Conservation (phyloP, 2,113 vertebrate species). For the Puffinus mauretanicus region DNA sequence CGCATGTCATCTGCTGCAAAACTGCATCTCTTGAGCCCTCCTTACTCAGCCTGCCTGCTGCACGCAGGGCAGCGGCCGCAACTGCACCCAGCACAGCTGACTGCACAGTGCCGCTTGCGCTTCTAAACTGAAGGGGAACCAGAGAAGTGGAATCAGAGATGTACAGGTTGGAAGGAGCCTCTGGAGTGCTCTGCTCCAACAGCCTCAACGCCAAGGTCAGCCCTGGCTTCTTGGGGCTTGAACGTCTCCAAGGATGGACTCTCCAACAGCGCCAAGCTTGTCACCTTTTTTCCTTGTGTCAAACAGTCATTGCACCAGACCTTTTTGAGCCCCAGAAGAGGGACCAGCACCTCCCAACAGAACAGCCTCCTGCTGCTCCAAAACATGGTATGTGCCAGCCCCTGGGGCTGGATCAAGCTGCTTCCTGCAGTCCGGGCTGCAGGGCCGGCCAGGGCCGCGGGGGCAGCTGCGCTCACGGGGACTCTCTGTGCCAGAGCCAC, state of each 20-base stretch:
- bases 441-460: fast-evolving
- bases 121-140: neutral
- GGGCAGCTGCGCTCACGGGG: fast-evolving
- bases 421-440: neutral
- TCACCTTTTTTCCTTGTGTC: neutral
- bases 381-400: fast-evolving
- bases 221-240: neutral
- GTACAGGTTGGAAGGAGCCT: fast-evolving
- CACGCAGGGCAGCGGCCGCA: fast-evolving
- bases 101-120: fast-evolving
- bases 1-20: neutral
- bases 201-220: fast-evolving
- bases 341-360: neutral
- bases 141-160: fast-evolving
- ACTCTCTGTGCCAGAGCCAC: neutral
- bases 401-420: too few relatives aligned
- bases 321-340: neutral
- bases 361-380: neutral
- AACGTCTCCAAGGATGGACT: neutral
- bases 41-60: too few relatives aligned
- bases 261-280: neutral
- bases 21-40: fast-evolving
- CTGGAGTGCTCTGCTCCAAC: neutral
- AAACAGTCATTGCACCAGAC: too few relatives aligned
- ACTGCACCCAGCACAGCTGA: neutral